Evolutionary conservation across 1,140 invertebrate species (phyloP).

Genomic region (Penaeus indicus): DNA sequence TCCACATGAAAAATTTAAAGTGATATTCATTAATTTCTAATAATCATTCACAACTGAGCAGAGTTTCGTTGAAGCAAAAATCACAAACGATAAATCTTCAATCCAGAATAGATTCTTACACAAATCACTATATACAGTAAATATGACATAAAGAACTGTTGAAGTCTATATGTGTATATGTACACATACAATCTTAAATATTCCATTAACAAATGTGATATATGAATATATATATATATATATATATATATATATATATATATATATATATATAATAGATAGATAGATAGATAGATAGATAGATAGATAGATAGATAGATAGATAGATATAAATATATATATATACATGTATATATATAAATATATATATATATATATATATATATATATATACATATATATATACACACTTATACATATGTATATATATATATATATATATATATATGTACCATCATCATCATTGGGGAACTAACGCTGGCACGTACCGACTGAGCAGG

Average conservation of each 20-base stretch:
- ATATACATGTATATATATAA: background rate
- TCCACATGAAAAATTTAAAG: too few species aligned
- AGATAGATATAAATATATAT: too few species aligned
- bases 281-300: too few species aligned
- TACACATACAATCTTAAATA: background rate
- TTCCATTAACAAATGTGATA: background rate
- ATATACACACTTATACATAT: background rate
- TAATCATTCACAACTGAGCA: too few species aligned
- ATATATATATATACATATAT: background rate
- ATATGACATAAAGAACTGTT: background rate
- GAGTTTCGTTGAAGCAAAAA: too few species aligned
- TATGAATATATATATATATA: too few species aligned
- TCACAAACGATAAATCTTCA: background rate
- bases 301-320: too few species aligned
- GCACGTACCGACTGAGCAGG: too few species aligned
- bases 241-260: conserved; percentile 19
- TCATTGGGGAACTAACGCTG: too few species aligned
- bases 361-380: background rate
- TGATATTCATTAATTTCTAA: too few species aligned
- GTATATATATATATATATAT: background rate
- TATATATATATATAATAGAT: background rate
- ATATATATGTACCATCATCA: too few species aligned
- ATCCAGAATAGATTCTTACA: background rate
- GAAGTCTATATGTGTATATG: background rate
- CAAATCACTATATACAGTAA: background rate